Evolutionary conservation across 2,113 vertebrate species (phyloP).

Genomic region (Gallinago media): DNA sequence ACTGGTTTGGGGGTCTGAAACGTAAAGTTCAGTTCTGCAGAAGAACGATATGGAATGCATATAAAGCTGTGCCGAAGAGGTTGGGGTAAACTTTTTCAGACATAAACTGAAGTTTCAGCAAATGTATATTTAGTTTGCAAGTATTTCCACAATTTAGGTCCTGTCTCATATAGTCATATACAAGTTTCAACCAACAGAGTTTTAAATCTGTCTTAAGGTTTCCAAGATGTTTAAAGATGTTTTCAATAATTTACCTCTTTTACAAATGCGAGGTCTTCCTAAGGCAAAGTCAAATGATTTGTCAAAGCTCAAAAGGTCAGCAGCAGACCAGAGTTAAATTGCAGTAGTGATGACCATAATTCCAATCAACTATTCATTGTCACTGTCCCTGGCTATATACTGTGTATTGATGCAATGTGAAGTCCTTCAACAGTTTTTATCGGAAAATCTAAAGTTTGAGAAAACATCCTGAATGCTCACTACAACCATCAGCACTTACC

Average conservation of each 20-base stretch:
- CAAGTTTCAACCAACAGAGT: neutral
- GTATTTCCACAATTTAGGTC: neutral
- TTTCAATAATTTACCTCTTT: neutral
- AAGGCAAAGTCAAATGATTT: neutral
- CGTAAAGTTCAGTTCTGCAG: neutral
- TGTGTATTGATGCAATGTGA: neutral
- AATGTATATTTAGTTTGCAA: neutral
- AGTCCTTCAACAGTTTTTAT: neutral
- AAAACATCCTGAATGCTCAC: neutral
- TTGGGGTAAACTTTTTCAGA: neutral
- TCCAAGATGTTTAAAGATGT: neutral
- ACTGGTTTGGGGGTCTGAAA: neutral
- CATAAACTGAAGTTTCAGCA: neutral
- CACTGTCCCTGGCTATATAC: neutral
- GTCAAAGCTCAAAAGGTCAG: neutral
- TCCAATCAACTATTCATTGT: neutral
- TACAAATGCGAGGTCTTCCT: neutral
- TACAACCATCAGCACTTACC: neutral
- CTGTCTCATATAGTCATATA: neutral
- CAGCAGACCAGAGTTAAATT: neutral
- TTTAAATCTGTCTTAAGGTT: neutral
- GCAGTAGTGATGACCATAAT: neutral
- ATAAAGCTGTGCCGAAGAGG: neutral
- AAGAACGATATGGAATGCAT: neutral
- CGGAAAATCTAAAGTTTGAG: neutral